Evolutionary conservation across 1,140 invertebrate species (phyloP).

Genomic region (Euwallacea similis): DNA sequence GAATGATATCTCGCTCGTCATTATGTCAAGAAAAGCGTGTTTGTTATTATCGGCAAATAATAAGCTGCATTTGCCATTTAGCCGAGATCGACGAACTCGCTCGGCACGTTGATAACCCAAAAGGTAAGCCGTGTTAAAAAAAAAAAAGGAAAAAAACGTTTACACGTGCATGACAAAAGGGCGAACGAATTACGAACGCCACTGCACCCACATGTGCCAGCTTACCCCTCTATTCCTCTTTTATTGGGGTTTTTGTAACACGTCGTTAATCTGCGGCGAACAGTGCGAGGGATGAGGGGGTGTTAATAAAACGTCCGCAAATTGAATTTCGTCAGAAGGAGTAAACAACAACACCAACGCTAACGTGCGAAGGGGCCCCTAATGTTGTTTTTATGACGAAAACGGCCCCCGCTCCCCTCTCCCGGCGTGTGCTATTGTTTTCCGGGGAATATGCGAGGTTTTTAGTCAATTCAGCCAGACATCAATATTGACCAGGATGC

Average conservation of each 20-base stretch:
- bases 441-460: too few relatives aligned
- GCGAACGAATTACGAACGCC: background rate
- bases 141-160: too few relatives aligned
- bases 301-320: slow-evolving; percentile 7
- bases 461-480: background rate
- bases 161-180: background rate
- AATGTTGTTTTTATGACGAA: slow-evolving; percentile 1
- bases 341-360: slow-evolving; percentile 13
- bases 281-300: background rate
- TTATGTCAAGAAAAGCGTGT: too few relatives aligned
- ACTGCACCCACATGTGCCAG: background rate
- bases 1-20: too few relatives aligned
- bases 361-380: background rate
- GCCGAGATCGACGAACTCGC: too few relatives aligned
- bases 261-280: slow-evolving; percentile 8
- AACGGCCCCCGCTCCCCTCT: too few relatives aligned
- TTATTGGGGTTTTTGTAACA: slow-evolving; percentile 17
- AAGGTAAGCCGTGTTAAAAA: too few relatives aligned
- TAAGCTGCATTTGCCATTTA: too few relatives aligned
- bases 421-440: too few relatives aligned
- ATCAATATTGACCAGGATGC: background rate
- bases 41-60: too few relatives aligned
- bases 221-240: background rate
- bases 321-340: slow-evolving; percentile 7
- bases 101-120: too few relatives aligned